phyloP scores from a whole-genome alignment of 1,140 invertebrate genomes.

The Diabrotica undecimpunctata region DNA sequence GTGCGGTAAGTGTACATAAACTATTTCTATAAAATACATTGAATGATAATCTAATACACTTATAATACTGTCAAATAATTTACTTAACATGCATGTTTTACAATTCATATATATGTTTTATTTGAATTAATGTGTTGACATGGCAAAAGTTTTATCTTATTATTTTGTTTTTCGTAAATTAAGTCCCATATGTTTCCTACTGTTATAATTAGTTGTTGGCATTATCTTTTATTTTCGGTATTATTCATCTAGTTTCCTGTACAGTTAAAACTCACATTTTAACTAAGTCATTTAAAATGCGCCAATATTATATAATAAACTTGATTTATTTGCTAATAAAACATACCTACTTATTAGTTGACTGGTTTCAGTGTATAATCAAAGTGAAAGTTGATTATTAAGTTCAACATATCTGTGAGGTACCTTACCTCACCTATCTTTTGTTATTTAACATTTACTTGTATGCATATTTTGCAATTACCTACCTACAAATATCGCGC shows the following conservation, averaged over 20 bases:
- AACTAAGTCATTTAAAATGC: not conserved
- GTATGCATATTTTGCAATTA: not conserved
- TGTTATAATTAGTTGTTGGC: too few relatives aligned
- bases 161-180: not conserved
- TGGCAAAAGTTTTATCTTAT: not conserved
- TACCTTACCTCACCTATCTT: not conserved
- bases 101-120: not conserved
- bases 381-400: not conserved
- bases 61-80: not conserved
- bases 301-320: conserved; percentile 1
- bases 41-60: too few relatives aligned
- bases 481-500: not conserved
- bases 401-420: not conserved
- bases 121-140: not conserved
- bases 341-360: not conserved
- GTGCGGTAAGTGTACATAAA: not conserved
- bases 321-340: not conserved
- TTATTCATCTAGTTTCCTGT: too few relatives aligned
- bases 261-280: too few relatives aligned
- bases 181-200: too few relatives aligned
- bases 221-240: too few relatives aligned
- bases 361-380: not conserved
- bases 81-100: not conserved
- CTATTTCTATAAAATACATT: not conserved
- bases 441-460: not conserved